A percentile compares a stretch with the other conserved stretches of the same genome.
These are phyloP conservation scores for Leptura quadrifasciata DNA, from an alignment of 2,888 invertebrate genomes.

Conservation along the genomic window DNA sequence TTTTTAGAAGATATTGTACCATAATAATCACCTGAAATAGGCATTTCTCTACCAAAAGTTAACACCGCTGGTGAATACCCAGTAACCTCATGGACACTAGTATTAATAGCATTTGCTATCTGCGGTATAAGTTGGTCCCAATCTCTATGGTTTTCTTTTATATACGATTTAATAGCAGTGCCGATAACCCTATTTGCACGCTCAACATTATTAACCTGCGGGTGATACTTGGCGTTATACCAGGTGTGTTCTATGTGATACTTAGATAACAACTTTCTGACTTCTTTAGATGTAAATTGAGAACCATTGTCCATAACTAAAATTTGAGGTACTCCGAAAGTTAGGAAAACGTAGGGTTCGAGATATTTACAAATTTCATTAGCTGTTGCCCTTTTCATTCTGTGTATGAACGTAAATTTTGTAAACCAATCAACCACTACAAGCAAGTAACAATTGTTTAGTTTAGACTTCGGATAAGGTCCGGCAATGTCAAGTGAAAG, in stretches of 20 bases:
- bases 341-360: slow-evolving; percentile 43
- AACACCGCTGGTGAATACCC: slow-evolving; percentile 43
- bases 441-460: background rate
- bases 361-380: slow-evolving; percentile 40
- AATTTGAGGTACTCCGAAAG: slow-evolving; percentile 42
- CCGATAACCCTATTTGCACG: slow-evolving; percentile 61
- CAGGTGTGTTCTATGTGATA: slow-evolving; percentile 49
- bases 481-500: background rate
- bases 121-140: slow-evolving; percentile 40
- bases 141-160: slow-evolving; percentile 35
- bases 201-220: slow-evolving; percentile 66
- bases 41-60: slow-evolving; percentile 43
- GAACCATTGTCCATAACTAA: slow-evolving; percentile 41
- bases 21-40: slow-evolving; percentile 42
- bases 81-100: slow-evolving; percentile 46
- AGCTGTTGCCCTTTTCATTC: slow-evolving; percentile 17
- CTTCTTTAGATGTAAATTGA: slow-evolving; percentile 38
- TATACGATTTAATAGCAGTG: slow-evolving; percentile 58
- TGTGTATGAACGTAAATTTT: background rate
- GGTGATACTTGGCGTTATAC: slow-evolving; percentile 61
- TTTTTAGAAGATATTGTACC: slow-evolving; percentile 25
- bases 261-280: slow-evolving; percentile 39
- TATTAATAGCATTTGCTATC: slow-evolving; percentile 43
- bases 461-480: background rate
- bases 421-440: too few species aligned